Percentiles rank a stretch among this genome's conserved stretches.
Evolutionary conservation across 2,888 invertebrate species (phyloP).

Genomic region (Scelioninae gen. 1): DNA sequence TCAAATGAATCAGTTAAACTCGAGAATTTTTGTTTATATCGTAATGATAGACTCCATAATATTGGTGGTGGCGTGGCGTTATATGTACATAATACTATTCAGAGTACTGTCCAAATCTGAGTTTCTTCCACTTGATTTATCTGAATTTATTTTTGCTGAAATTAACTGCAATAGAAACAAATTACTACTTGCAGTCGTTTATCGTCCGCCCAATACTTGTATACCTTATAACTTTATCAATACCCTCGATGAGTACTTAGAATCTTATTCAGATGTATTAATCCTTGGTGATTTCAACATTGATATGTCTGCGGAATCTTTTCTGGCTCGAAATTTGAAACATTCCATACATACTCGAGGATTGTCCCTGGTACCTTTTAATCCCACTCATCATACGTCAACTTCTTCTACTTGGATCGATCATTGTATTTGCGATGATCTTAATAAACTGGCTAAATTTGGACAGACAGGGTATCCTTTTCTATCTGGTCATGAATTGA

Average conservation of each 20-base stretch:
- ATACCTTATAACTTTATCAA: too few species aligned
- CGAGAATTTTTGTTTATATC: not conserved
- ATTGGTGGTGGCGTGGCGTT: slow-evolving; percentile 7
- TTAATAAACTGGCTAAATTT: not conserved
- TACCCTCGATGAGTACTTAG: too few species aligned
- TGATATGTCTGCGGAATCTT: not conserved
- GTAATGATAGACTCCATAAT: slow-evolving; percentile 15
- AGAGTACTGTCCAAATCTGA: too few species aligned
- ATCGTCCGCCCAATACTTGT: not conserved
- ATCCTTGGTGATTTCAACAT: not conserved
- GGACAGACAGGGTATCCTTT: slow-evolving; percentile 3
- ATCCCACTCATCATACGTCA: not conserved
- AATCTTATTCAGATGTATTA: not conserved
- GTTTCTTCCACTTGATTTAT: too few species aligned
- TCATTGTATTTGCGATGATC: not conserved
- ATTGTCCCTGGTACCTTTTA: not conserved
- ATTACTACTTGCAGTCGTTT: not conserved
- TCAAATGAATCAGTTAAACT: not conserved
- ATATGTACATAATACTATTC: too few species aligned
- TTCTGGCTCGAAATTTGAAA: not conserved
- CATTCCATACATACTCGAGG: not conserved
- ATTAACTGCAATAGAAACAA: not conserved
- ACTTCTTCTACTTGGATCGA: not conserved
- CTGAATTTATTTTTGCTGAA: too few species aligned
- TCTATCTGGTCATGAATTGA: slow-evolving; percentile 1